Conservation (phyloP, 2,888 invertebrate species). For the Tanypteryx hageni region DNA sequence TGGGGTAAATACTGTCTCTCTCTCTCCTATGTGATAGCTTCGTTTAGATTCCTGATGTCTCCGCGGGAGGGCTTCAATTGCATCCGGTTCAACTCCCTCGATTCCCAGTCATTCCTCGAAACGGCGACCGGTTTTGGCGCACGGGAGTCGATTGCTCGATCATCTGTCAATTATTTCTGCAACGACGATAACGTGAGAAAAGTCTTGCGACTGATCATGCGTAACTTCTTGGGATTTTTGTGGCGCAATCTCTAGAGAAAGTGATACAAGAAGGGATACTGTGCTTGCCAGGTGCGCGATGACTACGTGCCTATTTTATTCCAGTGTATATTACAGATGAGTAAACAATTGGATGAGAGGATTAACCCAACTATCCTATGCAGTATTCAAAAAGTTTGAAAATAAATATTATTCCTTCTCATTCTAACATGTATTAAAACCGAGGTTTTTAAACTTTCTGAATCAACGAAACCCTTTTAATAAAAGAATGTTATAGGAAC, state of each 20-base stretch:
- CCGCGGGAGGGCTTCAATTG: not conserved
- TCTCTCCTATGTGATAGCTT: not conserved
- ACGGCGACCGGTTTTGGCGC: not conserved
- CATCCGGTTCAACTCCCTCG: not conserved
- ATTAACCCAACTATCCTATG: no score
- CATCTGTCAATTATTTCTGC: not conserved
- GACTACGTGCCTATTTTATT: no score
- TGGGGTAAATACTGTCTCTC: not conserved
- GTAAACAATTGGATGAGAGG: no score
- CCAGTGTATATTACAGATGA: no score
- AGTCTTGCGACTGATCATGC: slow-evolving; percentile 7
- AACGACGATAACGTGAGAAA: not conserved
- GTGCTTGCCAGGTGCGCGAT: not conserved
- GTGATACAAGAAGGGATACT: not conserved
- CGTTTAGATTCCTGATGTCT: not conserved
- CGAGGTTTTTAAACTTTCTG: no score
- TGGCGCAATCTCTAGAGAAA: not conserved
- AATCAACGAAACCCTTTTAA: no score
- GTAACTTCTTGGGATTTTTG: not conserved
- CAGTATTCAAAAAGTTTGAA: no score
- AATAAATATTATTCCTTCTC: no score
- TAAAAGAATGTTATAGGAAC: no score
- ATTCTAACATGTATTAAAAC: no score
- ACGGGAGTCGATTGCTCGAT: not conserved
- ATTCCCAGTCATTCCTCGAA: not conserved